Base-by-base conservation (phyloP, 2,113 vertebrate genomes). In the Lonchura striata region DNA sequence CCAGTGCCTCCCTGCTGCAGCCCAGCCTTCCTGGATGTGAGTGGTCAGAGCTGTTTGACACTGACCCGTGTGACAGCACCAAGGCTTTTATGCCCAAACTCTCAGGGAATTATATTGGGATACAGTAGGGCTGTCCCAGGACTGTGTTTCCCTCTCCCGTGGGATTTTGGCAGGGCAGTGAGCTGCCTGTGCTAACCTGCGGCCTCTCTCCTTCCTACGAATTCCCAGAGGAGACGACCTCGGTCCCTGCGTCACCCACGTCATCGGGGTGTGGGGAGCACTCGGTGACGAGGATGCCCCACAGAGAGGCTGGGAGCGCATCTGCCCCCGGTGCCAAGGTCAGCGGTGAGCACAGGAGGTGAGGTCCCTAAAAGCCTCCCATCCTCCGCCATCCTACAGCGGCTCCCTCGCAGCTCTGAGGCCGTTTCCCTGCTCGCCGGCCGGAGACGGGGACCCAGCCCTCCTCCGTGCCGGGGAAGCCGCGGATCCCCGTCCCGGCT, bases 11-110 rank as follows among this genome's bases (percentile, higher is more conserved):
- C 20, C 25, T 46, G 70, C 70, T 37, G 70, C 89, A 85, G 56
- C 69, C 54, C 57, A 76, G 54, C 64, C 35, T 57, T 49, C 17
- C 64, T 63, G 39, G 35, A 4, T 74, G 52, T 54, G 49, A 82
- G 56, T 17, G 60, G 39, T 56, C 42, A 28, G 63, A 57, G 63
- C 41, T 53, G 11, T 44, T 76, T 72, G 57, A 28, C 0, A 0
- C 31, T 41, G 82, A 75, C 24, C 14, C 49, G 8, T 37, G 35
- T 2, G 7, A 10, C 4, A 15, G 14, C 12, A 57, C 25, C 33
- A 7, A 7, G 5, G 59, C 31, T n/a, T 60, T 28, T 0, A 1
- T 20, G 44, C 37, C 41, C 0, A 0, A 12, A 9, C 37, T 76
- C 76, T 59, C 28, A 6, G 46, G 11, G 17, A 53, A 31, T 27